Base-by-base conservation (phyloP, 1,140 invertebrate genomes). In the Aporrectodea caliginosa region DNA sequence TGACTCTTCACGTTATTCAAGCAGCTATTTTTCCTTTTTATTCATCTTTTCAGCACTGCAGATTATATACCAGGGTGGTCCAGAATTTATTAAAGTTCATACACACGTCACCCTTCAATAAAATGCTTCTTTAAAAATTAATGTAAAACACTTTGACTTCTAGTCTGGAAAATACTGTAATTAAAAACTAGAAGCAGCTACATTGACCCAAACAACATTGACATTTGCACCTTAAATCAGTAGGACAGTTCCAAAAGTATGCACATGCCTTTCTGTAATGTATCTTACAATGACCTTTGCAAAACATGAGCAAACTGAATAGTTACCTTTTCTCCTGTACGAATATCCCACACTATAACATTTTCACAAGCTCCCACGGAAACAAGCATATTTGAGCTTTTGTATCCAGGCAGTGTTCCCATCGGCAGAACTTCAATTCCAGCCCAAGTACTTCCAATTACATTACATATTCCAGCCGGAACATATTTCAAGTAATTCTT, bases 401-500 rank as follows among this genome's bases (percentile, higher is more conserved):
- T 58, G 22, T 58, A 22, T 58, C 43, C 43, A 12, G 43, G 43
- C 43, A 58, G 22, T 12, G 43, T 12, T 58, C 43, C 43, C 6
- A 22, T 12, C 6, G 43, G 43, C 43, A 58, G 22, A 6, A 58
- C 6, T 58, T 58, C 43, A 58, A 58, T 58, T 58, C 43, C 43
- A 58, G 43, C 43, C 78, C 92, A 91, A 29, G 91, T 87, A 88
- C 93, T 95, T 1, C 92, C 92, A 80, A 98, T 93, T 71, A 98
- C 91, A 86, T 96, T 97, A 88, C 95, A 95, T 35, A 85, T 84
- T 43, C 92, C 92, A 77, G 80, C 82, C 16, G 93, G 91, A 16
- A 91, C 90, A 88, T 95, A 98, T 73, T 95, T 92, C 77, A 98
- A 90, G 91, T 99, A 99, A 89, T 99, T 94, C 86, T 97, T 98